A percentile compares a stretch with the other conserved stretches of the same genome.
Conservation (phyloP, 2,113 vertebrate genomes). For the Mesoclemmys tuberculata region DNA sequence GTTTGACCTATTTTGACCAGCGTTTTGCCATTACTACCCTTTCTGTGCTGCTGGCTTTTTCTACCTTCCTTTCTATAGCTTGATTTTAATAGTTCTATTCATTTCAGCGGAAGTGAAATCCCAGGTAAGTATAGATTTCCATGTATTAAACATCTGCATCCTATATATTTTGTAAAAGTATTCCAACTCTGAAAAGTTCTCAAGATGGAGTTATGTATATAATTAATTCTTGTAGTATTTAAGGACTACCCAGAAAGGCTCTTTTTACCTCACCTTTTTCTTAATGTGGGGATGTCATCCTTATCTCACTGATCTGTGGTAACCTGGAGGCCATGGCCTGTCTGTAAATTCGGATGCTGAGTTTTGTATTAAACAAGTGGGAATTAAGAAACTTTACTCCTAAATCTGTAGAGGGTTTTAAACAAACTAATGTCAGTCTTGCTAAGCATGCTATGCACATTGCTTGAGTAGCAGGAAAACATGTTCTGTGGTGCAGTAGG, state of each 20-base stretch:
- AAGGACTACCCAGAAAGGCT: not conserved
- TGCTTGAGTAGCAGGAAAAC: conserved; percentile 1
- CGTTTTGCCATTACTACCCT: conserved; percentile 36
- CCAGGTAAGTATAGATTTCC: conserved; percentile 60
- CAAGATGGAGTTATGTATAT: not conserved
- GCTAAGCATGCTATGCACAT: not conserved
- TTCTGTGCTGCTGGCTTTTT: conserved; percentile 52
- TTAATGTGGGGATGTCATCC: not conserved
- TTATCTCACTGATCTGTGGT: not conserved
- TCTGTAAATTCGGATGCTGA: conserved; percentile 21
- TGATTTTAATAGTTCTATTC: conserved; percentile 30
- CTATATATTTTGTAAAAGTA: not conserved
- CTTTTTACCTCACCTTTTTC: not conserved
- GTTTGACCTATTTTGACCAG: conserved; percentile 59
- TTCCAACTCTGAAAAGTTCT: not conserved
- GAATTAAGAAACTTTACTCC: not conserved
- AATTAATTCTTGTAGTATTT: conserved; percentile 7
- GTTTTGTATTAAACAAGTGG: conserved; percentile 16
- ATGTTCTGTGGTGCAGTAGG: conserved; percentile 12
- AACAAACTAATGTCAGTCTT: conserved; percentile 14
- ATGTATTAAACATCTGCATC: conserved; percentile 7
- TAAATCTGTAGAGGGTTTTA: not conserved
- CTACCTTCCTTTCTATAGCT: not conserved
- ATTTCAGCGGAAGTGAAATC: conserved; percentile 64
- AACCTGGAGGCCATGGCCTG: not conserved